A percentile compares a stretch with the other conserved stretches of the same genome.
Evolutionary conservation across 1,140 invertebrate genomes (phyloP).

Genomic region (Trissolcus basalis): DNA sequence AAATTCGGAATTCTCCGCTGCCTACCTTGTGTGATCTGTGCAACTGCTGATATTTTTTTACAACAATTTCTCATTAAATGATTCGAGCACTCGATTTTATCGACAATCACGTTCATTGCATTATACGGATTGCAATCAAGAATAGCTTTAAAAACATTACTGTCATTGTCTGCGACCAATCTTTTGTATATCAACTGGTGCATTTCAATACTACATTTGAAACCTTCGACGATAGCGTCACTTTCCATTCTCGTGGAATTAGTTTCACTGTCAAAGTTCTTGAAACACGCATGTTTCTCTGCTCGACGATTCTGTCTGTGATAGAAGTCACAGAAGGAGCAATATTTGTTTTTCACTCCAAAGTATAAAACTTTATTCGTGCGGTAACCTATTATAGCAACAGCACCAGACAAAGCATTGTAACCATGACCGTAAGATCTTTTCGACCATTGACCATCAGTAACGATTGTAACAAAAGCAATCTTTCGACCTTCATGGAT

Average conservation of each 20-base stretch:
- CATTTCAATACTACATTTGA: conserved; percentile 52
- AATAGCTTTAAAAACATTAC: conserved; percentile 58
- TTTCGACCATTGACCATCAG: conserved; percentile 56
- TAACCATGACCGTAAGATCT: too few species aligned
- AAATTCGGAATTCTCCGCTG: too few species aligned
- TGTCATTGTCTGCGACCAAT: conserved; percentile 65
- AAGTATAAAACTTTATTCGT: conserved; percentile 55
- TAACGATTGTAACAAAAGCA: conserved; percentile 23
- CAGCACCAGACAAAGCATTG: conserved; percentile 60
- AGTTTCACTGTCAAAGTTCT: conserved; percentile 58
- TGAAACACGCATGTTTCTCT: conserved; percentile 22
- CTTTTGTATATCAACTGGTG: conserved; percentile 61
- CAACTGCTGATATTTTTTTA: conserved; percentile 23
- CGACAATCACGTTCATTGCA: conserved; percentile 20
- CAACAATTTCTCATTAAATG: conserved; percentile 38
- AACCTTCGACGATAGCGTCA: conserved; percentile 68
- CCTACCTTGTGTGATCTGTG: conserved; percentile 6
- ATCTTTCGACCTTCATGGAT: conserved; percentile 5
- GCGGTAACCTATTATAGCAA: conserved; percentile 55
- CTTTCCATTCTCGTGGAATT: conserved; percentile 69
- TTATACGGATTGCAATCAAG: conserved; percentile 18
- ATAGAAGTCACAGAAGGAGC: conserved; percentile 52
- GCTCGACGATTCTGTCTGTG: conserved; percentile 29
- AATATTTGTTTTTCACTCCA: conserved; percentile 65
- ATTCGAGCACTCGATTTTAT: conserved; percentile 63